Evolutionary conservation across 2,113 vertebrate species (phyloP).

Genomic region (Tinamus guttatus): DNA sequence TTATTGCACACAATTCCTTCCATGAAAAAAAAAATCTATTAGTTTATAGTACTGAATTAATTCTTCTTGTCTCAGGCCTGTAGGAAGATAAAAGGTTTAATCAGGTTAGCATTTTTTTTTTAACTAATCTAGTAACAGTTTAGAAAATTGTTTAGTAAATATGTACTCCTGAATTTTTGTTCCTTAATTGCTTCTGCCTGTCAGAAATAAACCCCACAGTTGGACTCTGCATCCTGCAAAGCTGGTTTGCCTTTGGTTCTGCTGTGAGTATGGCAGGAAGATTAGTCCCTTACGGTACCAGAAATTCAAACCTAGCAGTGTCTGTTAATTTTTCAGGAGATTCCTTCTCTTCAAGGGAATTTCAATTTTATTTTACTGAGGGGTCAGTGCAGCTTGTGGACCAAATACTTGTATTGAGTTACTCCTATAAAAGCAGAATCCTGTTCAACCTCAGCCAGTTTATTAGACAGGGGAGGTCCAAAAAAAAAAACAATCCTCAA

Average conservation of each 20-base stretch:
- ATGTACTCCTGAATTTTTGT: not conserved
- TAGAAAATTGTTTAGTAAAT: not conserved
- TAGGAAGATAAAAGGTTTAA: not conserved
- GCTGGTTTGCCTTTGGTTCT: not conserved
- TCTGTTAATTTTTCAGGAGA: not conserved
- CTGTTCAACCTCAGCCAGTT: not conserved
- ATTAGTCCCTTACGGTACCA: not conserved
- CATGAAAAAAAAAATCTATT: not conserved
- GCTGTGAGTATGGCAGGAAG: not conserved
- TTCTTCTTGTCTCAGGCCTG: conserved; percentile 19
- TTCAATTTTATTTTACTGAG: not conserved
- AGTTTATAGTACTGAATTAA: not conserved
- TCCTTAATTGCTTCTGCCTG: not conserved
- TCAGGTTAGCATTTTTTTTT: not conserved
- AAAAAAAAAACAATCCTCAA: not conserved
- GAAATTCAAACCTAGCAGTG: not conserved
- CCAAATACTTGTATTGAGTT: not conserved
- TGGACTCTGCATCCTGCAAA: not conserved
- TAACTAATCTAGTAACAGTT: not conserved
- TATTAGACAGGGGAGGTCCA: not conserved
- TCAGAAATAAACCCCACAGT: accelerated
- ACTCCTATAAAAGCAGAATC: not conserved
- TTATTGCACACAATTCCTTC: not conserved
- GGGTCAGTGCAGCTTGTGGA: not conserved
- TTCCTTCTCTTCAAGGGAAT: not conserved